phyloP scores from a whole-genome alignment of 1,140 invertebrate genomes.

The Drosophila watanabei region DNA sequence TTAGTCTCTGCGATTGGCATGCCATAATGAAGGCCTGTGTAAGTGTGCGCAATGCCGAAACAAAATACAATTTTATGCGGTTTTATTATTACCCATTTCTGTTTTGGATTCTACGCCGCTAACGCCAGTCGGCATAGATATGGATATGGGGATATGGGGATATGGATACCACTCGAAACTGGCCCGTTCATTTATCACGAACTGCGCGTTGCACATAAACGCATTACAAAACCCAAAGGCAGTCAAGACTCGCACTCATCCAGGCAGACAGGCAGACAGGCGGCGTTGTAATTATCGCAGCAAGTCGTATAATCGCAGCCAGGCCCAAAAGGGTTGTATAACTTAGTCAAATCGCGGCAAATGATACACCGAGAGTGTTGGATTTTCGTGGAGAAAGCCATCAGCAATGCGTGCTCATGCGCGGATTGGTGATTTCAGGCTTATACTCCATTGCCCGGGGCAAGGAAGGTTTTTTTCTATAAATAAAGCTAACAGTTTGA shows the following conservation, averaged over 20 bases:
- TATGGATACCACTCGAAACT: conserved; percentile 41
- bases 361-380: conserved; percentile 9
- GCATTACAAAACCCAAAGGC: conserved; percentile 21
- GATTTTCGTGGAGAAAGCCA: conserved; percentile 36
- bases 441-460: conserved; percentile 12
- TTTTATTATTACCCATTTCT: conserved; percentile 54
- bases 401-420: conserved; percentile 4
- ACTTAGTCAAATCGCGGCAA: conserved; percentile 27
- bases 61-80: conserved; percentile 74
- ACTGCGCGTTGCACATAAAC: conserved; percentile 39
- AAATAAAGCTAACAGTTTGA: background rate
- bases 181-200: conserved; percentile 56
- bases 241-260: conserved; percentile 13
- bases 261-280: background rate
- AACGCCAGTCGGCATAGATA: conserved; percentile 52
- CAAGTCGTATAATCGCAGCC: conserved; percentile 44
- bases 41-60: conserved; percentile 70
- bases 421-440: conserved; percentile 8
- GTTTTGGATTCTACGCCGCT: conserved; percentile 58
- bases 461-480: conserved; percentile 5
- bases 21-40: conserved; percentile 23
- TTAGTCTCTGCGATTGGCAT: conserved; percentile 20
- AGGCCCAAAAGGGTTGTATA: conserved; percentile 49
- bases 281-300: conserved; percentile 60
- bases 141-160: conserved; percentile 12